Percentiles rank a stretch among this genome's conserved stretches.
Conservation (phyloP, 2,113 vertebrate genomes). For the Accipiter cooperii region DNA sequence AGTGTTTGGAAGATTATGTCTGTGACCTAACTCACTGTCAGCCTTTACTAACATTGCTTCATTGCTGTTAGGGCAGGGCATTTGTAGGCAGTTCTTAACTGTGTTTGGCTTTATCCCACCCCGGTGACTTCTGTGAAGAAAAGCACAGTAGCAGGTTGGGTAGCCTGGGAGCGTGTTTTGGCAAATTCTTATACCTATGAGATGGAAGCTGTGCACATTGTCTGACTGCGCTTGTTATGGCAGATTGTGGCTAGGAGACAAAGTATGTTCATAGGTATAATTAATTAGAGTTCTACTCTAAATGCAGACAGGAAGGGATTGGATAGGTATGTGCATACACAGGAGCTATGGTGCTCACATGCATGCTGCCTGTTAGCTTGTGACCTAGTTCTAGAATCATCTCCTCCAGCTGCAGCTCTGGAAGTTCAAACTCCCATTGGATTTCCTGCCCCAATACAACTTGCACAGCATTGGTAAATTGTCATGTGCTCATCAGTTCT, state of each 20-base stretch:
- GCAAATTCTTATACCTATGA: not conserved
- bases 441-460: not conserved
- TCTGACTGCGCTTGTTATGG: not conserved
- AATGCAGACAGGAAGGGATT: not conserved
- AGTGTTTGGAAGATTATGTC: not conserved
- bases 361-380: not conserved
- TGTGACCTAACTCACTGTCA: not conserved
- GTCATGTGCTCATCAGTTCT: not conserved
- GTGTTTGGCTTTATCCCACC: not conserved
- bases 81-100: not conserved
- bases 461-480: not conserved
- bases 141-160: not conserved
- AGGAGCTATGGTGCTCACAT: not conserved
- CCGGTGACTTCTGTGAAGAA: not conserved
- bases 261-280: not conserved
- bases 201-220: not conserved
- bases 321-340: not conserved
- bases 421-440: not conserved
- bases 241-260: not conserved
- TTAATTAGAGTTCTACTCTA: not conserved
- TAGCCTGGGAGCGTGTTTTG: not conserved
- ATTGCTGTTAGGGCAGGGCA: not conserved
- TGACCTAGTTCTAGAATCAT: constrained; percentile 7
- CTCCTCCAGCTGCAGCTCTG: not conserved
- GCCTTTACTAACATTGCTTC: not conserved